Conservation (phyloP, 2,113 vertebrate genomes). For the Meles meles region DNA sequence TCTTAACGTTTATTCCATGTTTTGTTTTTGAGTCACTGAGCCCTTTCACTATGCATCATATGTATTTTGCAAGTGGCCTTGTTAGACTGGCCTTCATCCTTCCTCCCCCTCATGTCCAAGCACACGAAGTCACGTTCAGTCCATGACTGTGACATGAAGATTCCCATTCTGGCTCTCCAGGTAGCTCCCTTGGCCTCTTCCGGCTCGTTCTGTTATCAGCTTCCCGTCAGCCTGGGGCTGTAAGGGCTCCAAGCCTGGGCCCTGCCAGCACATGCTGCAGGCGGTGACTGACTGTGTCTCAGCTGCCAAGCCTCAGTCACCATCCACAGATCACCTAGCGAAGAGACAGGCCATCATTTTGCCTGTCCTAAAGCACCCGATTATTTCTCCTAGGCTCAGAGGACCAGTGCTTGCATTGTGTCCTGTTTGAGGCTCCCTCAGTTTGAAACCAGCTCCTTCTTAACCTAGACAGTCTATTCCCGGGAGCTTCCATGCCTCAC, state of each 20-base stretch:
- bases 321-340: neutral
- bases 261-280: accelerated
- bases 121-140: neutral
- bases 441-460: neutral
- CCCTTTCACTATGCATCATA: neutral
- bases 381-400: neutral
- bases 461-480: neutral
- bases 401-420: neutral
- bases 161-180: neutral
- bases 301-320: neutral
- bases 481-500: accelerated
- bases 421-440: neutral
- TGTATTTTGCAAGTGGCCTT: neutral
- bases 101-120: neutral
- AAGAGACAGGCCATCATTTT: neutral
- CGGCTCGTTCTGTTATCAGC: neutral
- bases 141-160: neutral
- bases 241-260: neutral
- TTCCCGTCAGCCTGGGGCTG: neutral
- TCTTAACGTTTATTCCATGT: neutral
- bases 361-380: accelerated
- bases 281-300: neutral
- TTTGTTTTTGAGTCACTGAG: no score
- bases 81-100: neutral
- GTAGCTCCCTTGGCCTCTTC: neutral